These are phyloP conservation scores for Drosophila kepulauana DNA, from an alignment of 1,140 invertebrate genomes.

Conservation along the genomic window DNA sequence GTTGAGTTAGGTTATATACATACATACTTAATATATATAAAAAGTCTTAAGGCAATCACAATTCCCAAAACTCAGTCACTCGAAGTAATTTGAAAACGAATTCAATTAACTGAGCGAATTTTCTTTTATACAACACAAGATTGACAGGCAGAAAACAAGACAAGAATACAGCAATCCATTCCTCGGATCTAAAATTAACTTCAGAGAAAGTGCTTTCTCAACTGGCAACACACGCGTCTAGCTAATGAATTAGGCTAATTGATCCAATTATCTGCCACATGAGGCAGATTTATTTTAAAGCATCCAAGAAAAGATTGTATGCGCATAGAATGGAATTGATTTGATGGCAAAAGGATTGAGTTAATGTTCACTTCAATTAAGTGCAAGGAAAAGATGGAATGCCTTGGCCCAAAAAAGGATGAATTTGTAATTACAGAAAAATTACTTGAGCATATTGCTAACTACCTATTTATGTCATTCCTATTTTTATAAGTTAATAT, in stretches of 20 bases:
- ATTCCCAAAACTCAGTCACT: constrained; percentile 14
- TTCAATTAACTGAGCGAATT: constrained; percentile 17
- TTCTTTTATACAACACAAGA: constrained; percentile 6
- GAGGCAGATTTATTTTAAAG: background rate
- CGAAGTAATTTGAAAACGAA: constrained; percentile 1
- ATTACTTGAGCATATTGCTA: background rate
- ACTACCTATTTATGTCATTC: no score
- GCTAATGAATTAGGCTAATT: constrained; percentile 59
- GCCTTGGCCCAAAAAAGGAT: no score
- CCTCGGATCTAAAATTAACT: constrained; percentile 17
- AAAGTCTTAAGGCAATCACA: background rate
- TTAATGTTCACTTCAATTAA: background rate
- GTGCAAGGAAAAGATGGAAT: background rate
- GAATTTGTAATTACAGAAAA: no score
- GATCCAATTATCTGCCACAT: constrained; percentile 44
- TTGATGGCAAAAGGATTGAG: constrained; percentile 1
- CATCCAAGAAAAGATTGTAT: background rate
- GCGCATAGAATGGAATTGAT: background rate
- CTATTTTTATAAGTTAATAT: no score
- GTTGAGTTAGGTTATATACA: constrained; percentile 2
- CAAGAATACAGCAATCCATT: background rate
- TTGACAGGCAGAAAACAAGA: constrained; percentile 13
- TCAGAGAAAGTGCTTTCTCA: background rate
- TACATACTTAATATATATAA: background rate
- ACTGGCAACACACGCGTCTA: constrained; percentile 7